Conservation (phyloP, 2,888 invertebrate species). For the Allolobophora icterica region DNA sequence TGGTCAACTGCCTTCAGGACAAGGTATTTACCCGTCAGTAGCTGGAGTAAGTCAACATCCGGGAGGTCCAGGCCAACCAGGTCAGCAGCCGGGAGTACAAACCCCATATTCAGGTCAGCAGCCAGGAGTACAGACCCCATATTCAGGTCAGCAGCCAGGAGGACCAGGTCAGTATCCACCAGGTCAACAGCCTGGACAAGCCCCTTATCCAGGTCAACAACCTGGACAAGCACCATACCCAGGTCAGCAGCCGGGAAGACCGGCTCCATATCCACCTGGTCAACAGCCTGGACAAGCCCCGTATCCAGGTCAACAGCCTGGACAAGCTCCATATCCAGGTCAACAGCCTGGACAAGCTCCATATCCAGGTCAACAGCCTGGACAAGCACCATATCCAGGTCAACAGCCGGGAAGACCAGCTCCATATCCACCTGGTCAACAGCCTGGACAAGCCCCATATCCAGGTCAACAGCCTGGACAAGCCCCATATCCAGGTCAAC, state of each 20-base stretch:
- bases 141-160: slow-evolving; percentile 22
- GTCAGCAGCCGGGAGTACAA: slow-evolving; percentile 13
- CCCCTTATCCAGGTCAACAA: background rate
- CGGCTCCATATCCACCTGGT: background rate
- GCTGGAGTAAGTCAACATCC: slow-evolving; percentile 7
- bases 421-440: background rate
- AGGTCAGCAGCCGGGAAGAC: slow-evolving; percentile 3
- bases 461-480: too few relatives aligned
- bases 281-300: too few relatives aligned
- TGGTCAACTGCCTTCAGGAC: background rate
- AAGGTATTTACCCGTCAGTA: slow-evolving; percentile 24
- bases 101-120: slow-evolving; percentile 24
- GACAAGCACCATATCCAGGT: too few relatives aligned
- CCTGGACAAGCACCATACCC: background rate
- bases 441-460: too few relatives aligned
- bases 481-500: too few relatives aligned
- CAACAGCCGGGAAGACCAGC: too few relatives aligned
- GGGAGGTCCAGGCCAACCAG: background rate
- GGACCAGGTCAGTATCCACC: background rate
- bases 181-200: slow-evolving; percentile 18
- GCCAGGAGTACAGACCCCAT: background rate
- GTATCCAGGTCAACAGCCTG: too few relatives aligned
- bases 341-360: too few relatives aligned
- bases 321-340: too few relatives aligned
- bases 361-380: too few relatives aligned